These are phyloP conservation scores for Microcaecilia unicolor DNA, from an alignment of 2,797 vertebrate species.

Conservation along the genomic window DNA sequence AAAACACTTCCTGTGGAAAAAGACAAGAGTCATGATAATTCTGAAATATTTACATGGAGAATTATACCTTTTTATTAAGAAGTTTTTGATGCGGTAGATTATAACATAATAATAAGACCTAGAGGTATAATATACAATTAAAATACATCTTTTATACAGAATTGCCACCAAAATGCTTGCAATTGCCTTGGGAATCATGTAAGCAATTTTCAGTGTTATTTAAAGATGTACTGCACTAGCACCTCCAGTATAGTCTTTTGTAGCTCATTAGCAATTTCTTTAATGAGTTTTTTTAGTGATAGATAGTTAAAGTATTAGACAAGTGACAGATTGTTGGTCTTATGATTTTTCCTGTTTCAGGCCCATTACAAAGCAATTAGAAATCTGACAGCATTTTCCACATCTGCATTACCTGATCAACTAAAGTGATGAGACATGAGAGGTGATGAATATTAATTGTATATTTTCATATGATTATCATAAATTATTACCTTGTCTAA, in stretches of 20 bases:
- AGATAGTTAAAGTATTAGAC: constrained; percentile 70
- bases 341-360: constrained; percentile 80
- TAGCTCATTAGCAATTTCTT: constrained; percentile 79
- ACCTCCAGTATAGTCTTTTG: constrained; percentile 65
- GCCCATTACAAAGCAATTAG: constrained; percentile 83
- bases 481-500: constrained; percentile 74
- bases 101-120: constrained; percentile 53
- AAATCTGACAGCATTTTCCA: constrained; percentile 78
- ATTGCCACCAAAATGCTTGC: constrained; percentile 51
- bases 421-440: constrained; percentile 73
- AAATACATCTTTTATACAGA: constrained; percentile 45
- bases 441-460: constrained; percentile 76
- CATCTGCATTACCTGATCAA: constrained; percentile 76
- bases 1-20: no score
- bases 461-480: constrained; percentile 78
- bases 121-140: constrained; percentile 31
- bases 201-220: constrained; percentile 51
- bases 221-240: constrained; percentile 51
- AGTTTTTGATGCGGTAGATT: constrained; percentile 40
- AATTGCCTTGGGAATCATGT: constrained; percentile 68
- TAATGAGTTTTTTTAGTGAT: constrained; percentile 78
- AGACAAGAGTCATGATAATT: no score
- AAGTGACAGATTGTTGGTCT: constrained; percentile 84
- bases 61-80: no score
- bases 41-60: no score